Percentiles rank a stretch among this genome's conserved stretches.
Conservation (phyloP, 2,888 invertebrate genomes). For the Mesochorus sp. region DNA sequence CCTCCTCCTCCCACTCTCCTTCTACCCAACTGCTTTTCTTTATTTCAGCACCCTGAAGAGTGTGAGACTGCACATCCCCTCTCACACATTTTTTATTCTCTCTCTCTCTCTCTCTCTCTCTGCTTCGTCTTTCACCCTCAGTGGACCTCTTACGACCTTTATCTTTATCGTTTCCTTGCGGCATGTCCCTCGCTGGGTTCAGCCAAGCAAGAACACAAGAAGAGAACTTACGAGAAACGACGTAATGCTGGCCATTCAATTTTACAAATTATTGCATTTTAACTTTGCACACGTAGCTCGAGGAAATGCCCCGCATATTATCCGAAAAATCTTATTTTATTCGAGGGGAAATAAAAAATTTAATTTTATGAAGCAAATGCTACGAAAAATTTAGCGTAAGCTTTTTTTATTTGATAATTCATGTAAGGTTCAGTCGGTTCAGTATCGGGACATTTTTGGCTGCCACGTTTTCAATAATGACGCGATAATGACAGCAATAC, state of each 20-base stretch:
- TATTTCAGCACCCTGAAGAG: constrained; percentile 69
- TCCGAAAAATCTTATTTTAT: too few relatives aligned
- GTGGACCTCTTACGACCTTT: constrained; percentile 58
- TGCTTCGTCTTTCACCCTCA: constrained; percentile 52
- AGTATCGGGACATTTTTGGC: too few relatives aligned
- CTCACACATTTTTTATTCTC: background rate
- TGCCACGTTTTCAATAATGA: too few relatives aligned
- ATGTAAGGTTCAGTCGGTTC: too few relatives aligned
- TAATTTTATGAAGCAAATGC: too few relatives aligned
- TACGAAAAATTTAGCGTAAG: too few relatives aligned
- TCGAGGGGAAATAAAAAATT: too few relatives aligned
- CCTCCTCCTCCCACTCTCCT: background rate
- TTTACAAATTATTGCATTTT: background rate
- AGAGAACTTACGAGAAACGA: constrained; percentile 21
- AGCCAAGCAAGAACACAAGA: constrained; percentile 35
- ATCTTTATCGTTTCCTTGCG: constrained; percentile 54
- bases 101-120: constrained; percentile 20
- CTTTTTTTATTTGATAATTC: too few relatives aligned
- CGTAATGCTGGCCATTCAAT: background rate
- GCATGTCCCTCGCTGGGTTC: constrained; percentile 23
- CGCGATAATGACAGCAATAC: too few relatives aligned
- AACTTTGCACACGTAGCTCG: too few relatives aligned
- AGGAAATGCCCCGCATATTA: background rate
- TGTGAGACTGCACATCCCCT: constrained; percentile 26
- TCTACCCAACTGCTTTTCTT: constrained; percentile 70